Conservation (phyloP, 2,113 vertebrate species). For the Rhipidura dahli region DNA sequence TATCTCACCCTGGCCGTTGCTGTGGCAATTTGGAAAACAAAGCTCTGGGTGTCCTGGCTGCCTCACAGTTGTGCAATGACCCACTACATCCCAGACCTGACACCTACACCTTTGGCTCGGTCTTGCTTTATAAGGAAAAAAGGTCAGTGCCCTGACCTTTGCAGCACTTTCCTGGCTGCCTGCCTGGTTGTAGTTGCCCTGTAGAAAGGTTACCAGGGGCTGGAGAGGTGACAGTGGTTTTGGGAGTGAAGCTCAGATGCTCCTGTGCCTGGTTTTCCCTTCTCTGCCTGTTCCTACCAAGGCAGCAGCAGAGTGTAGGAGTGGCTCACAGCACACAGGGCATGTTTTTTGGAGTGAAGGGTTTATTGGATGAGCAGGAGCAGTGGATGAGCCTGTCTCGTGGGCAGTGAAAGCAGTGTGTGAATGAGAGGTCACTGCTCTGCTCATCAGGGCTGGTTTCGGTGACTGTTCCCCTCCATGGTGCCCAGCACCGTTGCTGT, state of each 20-base stretch:
- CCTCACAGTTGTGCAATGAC: not conserved
- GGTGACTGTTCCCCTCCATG: not conserved
- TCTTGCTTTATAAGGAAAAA: not conserved
- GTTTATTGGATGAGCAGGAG: not conserved
- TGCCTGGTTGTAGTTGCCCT: rapidly evolving
- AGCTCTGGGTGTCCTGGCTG: not conserved
- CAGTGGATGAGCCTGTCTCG: not conserved
- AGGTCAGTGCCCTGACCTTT: not conserved
- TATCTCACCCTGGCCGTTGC: not conserved
- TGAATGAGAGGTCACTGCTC: not conserved
- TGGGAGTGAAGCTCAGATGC: rapidly evolving
- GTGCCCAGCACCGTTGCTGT: slow-evolving; percentile 43
- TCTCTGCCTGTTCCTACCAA: not conserved
- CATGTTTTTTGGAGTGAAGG: not conserved
- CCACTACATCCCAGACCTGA: not conserved
- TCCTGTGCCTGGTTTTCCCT: not conserved
- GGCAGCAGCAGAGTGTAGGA: not conserved
- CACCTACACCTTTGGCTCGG: not conserved
- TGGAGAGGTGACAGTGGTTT: not conserved
- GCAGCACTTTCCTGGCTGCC: not conserved
- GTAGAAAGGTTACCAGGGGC: not conserved
- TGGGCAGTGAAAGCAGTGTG: not conserved
- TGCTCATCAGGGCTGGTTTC: not conserved
- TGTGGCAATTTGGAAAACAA: not conserved
- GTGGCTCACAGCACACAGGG: not conserved